Percentiles rank a stretch among this genome's conserved stretches.
phyloP scores from a whole-genome alignment of 2,113 vertebrate species.

The Muscicapa adusta region DNA sequence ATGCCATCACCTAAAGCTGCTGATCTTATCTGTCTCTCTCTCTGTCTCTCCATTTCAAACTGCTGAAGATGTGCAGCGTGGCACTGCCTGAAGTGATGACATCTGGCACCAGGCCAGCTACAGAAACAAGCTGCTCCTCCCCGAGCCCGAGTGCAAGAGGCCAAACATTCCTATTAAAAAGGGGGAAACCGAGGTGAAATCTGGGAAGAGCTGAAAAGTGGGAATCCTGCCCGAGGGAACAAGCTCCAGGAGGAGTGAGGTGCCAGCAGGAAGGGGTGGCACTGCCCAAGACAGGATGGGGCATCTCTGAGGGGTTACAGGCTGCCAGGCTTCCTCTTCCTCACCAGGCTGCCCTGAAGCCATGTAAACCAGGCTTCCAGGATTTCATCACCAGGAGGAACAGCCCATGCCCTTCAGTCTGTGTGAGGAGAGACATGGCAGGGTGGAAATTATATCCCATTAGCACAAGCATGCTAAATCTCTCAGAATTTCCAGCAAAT shows the following conservation, averaged over 20 bases:
- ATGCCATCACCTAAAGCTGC: constrained; percentile 85
- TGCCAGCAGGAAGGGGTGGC: background rate
- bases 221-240: background rate
- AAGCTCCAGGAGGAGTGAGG: background rate
- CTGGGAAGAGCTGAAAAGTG: constrained; percentile 51
- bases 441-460: background rate
- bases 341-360: background rate
- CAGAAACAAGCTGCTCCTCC: constrained; percentile 71
- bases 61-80: constrained; percentile 79
- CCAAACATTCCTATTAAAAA: constrained; percentile 64
- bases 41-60: constrained; percentile 76
- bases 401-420: background rate
- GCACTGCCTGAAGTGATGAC: constrained; percentile 81
- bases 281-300: background rate
- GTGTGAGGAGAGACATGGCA: background rate
- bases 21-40: constrained; percentile 80
- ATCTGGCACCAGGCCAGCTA: constrained; percentile 76
- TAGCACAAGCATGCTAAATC: background rate
- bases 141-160: constrained; percentile 60
- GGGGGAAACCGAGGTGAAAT: constrained; percentile 53
- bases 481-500: background rate
- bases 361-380: background rate
- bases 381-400: background rate
- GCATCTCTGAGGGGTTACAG: background rate
- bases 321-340: background rate